A percentile compares a stretch with the other conserved stretches of the same genome.
phyloP scores from a whole-genome alignment of 2,797 vertebrate genomes.

The Chiroxiphia lanceolata region DNA sequence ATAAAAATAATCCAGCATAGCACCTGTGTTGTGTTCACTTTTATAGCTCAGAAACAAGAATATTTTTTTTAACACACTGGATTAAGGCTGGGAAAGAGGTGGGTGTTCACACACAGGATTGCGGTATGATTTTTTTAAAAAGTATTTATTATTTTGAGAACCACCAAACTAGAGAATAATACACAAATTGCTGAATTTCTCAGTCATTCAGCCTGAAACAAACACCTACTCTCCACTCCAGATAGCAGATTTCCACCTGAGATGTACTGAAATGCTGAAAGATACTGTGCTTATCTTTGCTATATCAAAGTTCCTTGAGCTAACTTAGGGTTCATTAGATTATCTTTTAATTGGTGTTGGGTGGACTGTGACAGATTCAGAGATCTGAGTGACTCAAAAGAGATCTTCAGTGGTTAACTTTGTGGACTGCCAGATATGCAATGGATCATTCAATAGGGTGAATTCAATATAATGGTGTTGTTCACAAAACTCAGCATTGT shows the following conservation, averaged over 20 bases:
- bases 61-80: conserved; percentile 4
- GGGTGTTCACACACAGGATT: background rate
- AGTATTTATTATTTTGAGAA: background rate
- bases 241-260: background rate
- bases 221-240: background rate
- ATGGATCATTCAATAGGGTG: background rate
- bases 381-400: background rate
- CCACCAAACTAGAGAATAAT: background rate
- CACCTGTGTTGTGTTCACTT: background rate
- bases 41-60: background rate
- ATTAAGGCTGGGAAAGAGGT: conserved; percentile 6
- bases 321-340: background rate
- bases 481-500: background rate
- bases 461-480: background rate
- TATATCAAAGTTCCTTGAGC: background rate
- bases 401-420: background rate
- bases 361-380: background rate
- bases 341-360: background rate
- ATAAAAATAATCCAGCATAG: background rate
- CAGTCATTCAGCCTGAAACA: background rate
- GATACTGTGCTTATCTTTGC: background rate
- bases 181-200: background rate
- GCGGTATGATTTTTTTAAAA: background rate
- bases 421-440: background rate
- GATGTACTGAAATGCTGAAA: background rate